Evolutionary conservation across 64 coral and sea anemone species (phyloP).

Genomic region (Pachyseris speciosa): DNA sequence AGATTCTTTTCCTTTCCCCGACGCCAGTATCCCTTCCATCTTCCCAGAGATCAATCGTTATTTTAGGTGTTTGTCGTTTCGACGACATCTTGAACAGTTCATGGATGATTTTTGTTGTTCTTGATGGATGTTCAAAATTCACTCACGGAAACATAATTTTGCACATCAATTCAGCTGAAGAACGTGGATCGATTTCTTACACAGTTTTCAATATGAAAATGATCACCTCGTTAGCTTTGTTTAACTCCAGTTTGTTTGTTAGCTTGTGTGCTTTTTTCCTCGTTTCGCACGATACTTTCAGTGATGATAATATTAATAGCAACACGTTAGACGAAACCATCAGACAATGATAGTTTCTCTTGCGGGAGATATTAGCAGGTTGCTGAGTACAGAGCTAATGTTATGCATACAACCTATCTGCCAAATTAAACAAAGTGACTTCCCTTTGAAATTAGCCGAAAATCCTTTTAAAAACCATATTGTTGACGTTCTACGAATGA

Average conservation of each 20-base stretch:
- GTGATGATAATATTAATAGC: neutral
- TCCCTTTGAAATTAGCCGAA: neutral
- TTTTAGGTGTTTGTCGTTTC: neutral
- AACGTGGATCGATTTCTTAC: neutral
- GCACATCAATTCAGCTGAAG: too few species aligned
- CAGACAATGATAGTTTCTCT: constrained; percentile 13
- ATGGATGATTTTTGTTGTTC: neutral
- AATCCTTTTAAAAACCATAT: neutral
- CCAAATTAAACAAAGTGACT: constrained; percentile 8
- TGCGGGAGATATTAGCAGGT: constrained; percentile 39
- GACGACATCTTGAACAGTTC: neutral
- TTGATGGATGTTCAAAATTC: neutral
- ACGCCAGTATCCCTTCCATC: neutral
- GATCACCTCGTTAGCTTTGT: neutral
- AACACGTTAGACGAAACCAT: neutral
- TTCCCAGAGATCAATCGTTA: constrained; percentile 37
- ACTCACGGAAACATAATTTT: too few species aligned
- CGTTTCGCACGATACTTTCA: neutral
- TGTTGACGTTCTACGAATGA: neutral
- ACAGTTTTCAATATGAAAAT: neutral
- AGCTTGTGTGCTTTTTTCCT: neutral
- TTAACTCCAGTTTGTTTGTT: neutral
- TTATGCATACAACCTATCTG: neutral
- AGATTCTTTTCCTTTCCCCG: neutral
- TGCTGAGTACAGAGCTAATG: neutral